Evolutionary conservation across 1,140 invertebrate species (phyloP), one percentile per base, ranked within the genome.

Genomic region (Cherax destructor): DNA sequence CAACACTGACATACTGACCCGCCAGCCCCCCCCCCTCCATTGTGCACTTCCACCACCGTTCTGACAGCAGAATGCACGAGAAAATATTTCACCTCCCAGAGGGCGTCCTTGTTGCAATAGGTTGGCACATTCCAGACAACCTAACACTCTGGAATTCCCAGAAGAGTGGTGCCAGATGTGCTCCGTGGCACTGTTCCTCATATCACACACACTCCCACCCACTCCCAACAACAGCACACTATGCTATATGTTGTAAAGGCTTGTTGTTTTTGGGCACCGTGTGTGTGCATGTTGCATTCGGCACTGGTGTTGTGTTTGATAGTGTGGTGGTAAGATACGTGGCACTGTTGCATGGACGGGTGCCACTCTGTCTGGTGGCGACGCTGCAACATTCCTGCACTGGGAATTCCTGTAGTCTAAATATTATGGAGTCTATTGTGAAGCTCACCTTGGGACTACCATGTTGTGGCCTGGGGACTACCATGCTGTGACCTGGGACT

Each of bases 311-410:
- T 56, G n/a, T n/a, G n/a, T n/a, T n/a, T n/a, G n/a, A n/a, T n/a
- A n/a, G n/a, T n/a, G n/a, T n/a, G n/a, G 52, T 56, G 6, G 11
- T 11, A 9, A 56, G 69, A 30, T 5, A 24, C 11, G 24, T 56
- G 50, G 79, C 50, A 52, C 56, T 50, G 30, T 81, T 56, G 50
- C 50, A 13, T 0, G 50, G 78, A 24, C 49, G 50, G 79, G 79
- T 81, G 79, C 79, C 79, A 81, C 50, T 50, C 50, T 56, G 79
- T 81, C 79, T 81, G 79, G 79, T 50, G 24, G 79, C 79, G 79
- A 16, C 79, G 56, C 56, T 49, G 21, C 56, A 7, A 59, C 79
- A 81, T 81, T 81, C 79, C 79, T 13, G 79, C 11, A 18, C 13
- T 21, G 79, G 79, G 79, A 81, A 81, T 81, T 81, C 79, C 79